Evolutionary conservation across 2,888 invertebrate genomes (phyloP).

Genomic region (Drosophila leonis): DNA sequence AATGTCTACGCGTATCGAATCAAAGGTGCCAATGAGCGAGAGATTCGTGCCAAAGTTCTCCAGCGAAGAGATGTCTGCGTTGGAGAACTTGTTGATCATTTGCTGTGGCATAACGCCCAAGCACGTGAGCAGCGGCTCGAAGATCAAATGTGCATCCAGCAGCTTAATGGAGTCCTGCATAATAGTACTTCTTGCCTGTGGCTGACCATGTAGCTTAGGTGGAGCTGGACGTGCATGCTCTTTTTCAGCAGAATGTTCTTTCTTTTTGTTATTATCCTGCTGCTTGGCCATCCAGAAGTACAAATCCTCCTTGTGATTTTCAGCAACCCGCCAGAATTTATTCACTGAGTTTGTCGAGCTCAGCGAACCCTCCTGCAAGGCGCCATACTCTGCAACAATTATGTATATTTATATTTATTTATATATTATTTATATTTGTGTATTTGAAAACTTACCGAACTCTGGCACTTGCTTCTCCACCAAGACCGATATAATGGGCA

Average conservation of each 20-base stretch:
- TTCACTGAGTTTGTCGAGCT: slow-evolving; percentile 86
- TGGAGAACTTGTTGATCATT: slow-evolving; percentile 86
- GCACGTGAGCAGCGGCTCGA: slow-evolving; percentile 95
- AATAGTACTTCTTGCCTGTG: slow-evolving; percentile 88
- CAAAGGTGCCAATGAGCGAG: slow-evolving; percentile 93
- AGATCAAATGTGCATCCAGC: slow-evolving; percentile 96
- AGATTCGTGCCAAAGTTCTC: slow-evolving; percentile 96
- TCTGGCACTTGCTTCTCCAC: slow-evolving; percentile 85
- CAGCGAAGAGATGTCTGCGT: slow-evolving; percentile 89
- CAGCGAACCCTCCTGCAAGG: slow-evolving; percentile 91
- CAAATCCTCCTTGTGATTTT: slow-evolving; percentile 92
- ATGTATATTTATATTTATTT: neutral
- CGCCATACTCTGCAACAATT: slow-evolving; percentile 88
- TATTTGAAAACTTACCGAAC: slow-evolving; percentile 76
- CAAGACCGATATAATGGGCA: slow-evolving; percentile 85
- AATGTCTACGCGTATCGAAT: slow-evolving; percentile 96
- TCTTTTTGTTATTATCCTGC: slow-evolving; percentile 86
- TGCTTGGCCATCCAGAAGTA: slow-evolving; percentile 99
- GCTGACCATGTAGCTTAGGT: slow-evolving; percentile 86
- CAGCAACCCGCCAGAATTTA: slow-evolving; percentile 83
- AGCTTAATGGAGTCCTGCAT: slow-evolving; percentile 93
- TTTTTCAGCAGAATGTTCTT: slow-evolving; percentile 85
- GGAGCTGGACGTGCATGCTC: slow-evolving; percentile 86
- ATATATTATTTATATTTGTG: neutral
- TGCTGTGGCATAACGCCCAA: slow-evolving; percentile 96